Percentiles rank a stretch among this genome's conserved stretches.
These are phyloP conservation scores for Sesia apiformis DNA, from an alignment of 2,888 invertebrate genomes.

Conservation along the genomic window DNA sequence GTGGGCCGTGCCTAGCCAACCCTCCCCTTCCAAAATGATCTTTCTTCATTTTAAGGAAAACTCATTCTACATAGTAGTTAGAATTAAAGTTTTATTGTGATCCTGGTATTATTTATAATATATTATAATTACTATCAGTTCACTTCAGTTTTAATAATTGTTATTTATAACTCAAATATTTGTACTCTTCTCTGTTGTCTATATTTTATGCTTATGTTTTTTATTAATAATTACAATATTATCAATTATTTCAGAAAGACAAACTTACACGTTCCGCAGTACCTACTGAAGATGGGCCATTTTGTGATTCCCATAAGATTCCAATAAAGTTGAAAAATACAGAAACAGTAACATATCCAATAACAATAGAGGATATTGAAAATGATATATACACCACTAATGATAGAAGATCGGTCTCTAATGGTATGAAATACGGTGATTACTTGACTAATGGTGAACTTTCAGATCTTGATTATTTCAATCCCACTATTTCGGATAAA, in stretches of 20 bases:
- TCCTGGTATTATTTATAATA: too few relatives aligned
- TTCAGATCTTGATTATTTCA: slow-evolving; percentile 17
- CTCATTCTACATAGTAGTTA: too few relatives aligned
- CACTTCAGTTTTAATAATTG: too few relatives aligned
- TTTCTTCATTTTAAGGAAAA: too few relatives aligned
- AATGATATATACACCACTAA: slow-evolving; percentile 30
- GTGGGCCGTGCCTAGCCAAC: too few relatives aligned
- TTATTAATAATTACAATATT: slow-evolving; percentile 1
- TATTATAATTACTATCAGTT: too few relatives aligned
- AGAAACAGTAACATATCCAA: slow-evolving; percentile 20
- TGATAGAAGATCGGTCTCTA: slow-evolving; percentile 43
- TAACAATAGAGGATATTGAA: slow-evolving; percentile 51
- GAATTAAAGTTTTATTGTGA: too few relatives aligned
- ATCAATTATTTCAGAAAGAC: slow-evolving; percentile 52
- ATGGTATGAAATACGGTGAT: slow-evolving; percentile 52
- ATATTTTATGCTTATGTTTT: not conserved
- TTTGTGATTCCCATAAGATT: slow-evolving; percentile 21
- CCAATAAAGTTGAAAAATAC: slow-evolving; percentile 15
- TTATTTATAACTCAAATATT: not conserved
- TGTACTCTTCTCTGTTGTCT: not conserved
- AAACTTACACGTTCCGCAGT: slow-evolving; percentile 70
- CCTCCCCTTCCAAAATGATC: too few relatives aligned
- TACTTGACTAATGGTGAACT: slow-evolving; percentile 49
- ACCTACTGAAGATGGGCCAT: slow-evolving; percentile 67
- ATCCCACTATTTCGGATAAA: slow-evolving; percentile 1